Base-by-base conservation (phyloP, 2,888 invertebrate species). In the Drosophila robusta region DNA sequence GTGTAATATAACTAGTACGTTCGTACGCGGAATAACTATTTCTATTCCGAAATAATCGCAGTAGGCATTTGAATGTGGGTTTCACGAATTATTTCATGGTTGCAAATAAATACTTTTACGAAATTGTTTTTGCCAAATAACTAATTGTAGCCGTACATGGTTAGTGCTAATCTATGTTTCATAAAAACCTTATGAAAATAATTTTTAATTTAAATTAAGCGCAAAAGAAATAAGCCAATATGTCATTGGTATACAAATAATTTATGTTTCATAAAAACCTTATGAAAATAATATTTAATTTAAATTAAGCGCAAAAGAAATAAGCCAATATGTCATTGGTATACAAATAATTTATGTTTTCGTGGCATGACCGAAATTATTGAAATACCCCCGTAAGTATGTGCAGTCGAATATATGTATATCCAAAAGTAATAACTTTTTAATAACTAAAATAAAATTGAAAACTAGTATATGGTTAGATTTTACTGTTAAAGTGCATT, bases 21-120 rank as follows among this genome's bases (percentile, higher is more conserved):
- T 63, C 34, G 55, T 29, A 14, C 34, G 29, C 70, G 24, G 51
- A 52, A 39, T 46, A 42, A 14, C 29, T 22, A 32, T 61, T 41
- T 39, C 12, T 41, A 73, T 36, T 72, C 12, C 24, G 38, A 44
- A 14, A 18, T 24, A 45, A 24, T 9, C 12, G 7, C 32, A 12
- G 32, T 16, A 68, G n/a, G 39, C 42, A 42, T 11, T 46, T 14
- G 26, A 8, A 51, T 57, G 64, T 74, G 56, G 72, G 70, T 63
- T 70, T 70, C 46, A 64, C 39, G 16, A 46, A 57, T 47, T 14
- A 55, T 58, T 58, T 32, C 5, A 29, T 4, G 18, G 16, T 62
- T 63, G 16, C 54, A 24, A 41, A 32, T 32, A 39, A 18, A 32
- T 29, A 9, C 39, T 29, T 29, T 39, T 24, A n/a, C 5, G 6